Evolutionary conservation across 2,888 invertebrate species (phyloP), one percentile per base, ranked within the genome.

Genomic region (Subacronicta megacephala): DNA sequence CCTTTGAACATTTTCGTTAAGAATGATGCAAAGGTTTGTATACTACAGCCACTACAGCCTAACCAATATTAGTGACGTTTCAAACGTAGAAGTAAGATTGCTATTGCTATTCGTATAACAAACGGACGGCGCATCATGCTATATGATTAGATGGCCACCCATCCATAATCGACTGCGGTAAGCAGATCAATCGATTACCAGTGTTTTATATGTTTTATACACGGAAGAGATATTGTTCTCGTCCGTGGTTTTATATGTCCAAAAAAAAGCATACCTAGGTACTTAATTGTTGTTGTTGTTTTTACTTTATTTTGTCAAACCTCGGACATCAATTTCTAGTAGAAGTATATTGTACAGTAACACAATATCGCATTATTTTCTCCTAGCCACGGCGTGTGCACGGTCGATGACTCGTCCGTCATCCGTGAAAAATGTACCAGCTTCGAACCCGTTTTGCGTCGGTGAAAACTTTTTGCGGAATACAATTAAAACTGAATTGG

Each of bases 371-470:
- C 40, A 54, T 57, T 54, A 23, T 50, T 59, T 60, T 58, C 50
- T 46, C 44, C 37, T n/a, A 55, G 42, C 37, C 18, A 62, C 37
- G 12, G 38, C 35, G 40, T 44, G 53, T 46, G 53, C 50, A 59
- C 81, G 83, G 85, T 86, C 85, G 77, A 78, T 82, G 85, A 84
- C 85, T 81, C 65, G 66, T 31, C 56, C 75, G 67, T 72, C 75
- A 72, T 70, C 80, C 83, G 78, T 82, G 78, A 78, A 80, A 82
- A 83, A 76, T 75, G 61, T 64, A 71, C 51, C 68, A 54, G 26
- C 53, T 52, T 43, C 51, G n/a, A 52, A 16, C 51, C 40, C 45
- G 55, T 51, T 29, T 16, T 38, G 41, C 41, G 36, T 23, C 6
- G 31, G 35, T 31, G 46, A 44, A 20, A 67, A 46, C 16, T 15